Percentiles rank a stretch among this genome's conserved stretches.
Evolutionary conservation across 2,797 vertebrate genomes (phyloP).

Genomic region (Buceros bicornis): DNA sequence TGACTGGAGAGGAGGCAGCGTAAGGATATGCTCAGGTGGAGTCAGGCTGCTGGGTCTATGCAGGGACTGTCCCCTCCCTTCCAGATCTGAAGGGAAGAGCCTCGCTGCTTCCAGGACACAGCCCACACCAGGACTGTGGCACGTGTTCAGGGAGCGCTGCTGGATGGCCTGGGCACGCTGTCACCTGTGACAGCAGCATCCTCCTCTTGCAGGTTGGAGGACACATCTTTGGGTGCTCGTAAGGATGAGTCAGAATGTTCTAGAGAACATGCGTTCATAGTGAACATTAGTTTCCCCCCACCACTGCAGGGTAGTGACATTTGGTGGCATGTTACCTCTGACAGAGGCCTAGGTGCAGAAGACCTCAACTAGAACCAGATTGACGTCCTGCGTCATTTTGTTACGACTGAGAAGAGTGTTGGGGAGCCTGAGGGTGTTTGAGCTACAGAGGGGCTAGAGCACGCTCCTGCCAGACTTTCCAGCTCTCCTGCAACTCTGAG

Average conservation of each 20-base stretch:
- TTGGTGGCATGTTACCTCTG: background rate
- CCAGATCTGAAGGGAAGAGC: background rate
- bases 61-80: background rate
- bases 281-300: too few relatives aligned
- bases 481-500: background rate
- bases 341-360: background rate
- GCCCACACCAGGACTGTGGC: rapidly evolving
- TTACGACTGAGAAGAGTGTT: background rate
- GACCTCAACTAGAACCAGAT: background rate
- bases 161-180: background rate
- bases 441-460: background rate
- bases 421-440: background rate
- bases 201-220: background rate
- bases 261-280: background rate
- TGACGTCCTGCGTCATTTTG: rapidly evolving
- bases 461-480: background rate
- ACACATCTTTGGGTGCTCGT: background rate
- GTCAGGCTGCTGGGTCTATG: background rate
- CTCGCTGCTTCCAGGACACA: background rate
- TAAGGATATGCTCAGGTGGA: background rate
- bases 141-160: background rate
- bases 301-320: background rate
- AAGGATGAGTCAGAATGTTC: rapidly evolving
- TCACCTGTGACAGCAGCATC: background rate
- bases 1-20: background rate